Conservation (phyloP, 2,888 invertebrate genomes). For the Protophormia terraenovae region DNA sequence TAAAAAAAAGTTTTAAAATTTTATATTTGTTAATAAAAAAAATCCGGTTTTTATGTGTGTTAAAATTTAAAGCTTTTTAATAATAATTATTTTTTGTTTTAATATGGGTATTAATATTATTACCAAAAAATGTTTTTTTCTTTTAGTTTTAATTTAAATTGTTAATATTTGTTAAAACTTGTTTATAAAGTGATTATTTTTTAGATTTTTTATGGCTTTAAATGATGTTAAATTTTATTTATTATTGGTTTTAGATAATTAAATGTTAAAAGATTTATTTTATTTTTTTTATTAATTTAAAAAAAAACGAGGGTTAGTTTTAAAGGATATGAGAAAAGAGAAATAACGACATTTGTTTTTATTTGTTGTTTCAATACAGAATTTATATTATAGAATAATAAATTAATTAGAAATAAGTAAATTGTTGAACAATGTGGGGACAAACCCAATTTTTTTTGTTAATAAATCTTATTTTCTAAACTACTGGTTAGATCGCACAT, state of each 20-base stretch:
- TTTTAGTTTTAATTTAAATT: neutral
- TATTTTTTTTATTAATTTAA: too few relatives aligned
- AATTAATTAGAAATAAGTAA: too few relatives aligned
- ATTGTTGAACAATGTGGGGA: too few relatives aligned
- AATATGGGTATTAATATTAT: constrained; percentile 6
- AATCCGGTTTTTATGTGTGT: neutral
- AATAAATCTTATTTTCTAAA: too few relatives aligned
- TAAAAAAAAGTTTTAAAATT: neutral
- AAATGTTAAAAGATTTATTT: neutral
- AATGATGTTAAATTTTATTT: neutral
- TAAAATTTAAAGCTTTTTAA: constrained; percentile 7
- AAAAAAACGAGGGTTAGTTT: too few relatives aligned
- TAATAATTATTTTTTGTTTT: constrained; percentile 17
- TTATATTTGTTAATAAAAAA: neutral
- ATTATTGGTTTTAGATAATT: neutral
- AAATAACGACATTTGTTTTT: too few relatives aligned
- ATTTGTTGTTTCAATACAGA: too few relatives aligned
- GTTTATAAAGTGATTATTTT: neutral
- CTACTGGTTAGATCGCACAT: too few relatives aligned
- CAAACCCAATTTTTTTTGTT: too few relatives aligned
- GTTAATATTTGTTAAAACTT: neutral
- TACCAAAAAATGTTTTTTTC: neutral
- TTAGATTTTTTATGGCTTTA: neutral
- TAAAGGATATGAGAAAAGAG: too few relatives aligned
- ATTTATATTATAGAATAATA: too few relatives aligned